Evolutionary conservation across 35 echinoderm and acorn worm genomes (phyloP), one percentile per base, ranked within the genome.

Genomic region (Amphiura filiformis): DNA sequence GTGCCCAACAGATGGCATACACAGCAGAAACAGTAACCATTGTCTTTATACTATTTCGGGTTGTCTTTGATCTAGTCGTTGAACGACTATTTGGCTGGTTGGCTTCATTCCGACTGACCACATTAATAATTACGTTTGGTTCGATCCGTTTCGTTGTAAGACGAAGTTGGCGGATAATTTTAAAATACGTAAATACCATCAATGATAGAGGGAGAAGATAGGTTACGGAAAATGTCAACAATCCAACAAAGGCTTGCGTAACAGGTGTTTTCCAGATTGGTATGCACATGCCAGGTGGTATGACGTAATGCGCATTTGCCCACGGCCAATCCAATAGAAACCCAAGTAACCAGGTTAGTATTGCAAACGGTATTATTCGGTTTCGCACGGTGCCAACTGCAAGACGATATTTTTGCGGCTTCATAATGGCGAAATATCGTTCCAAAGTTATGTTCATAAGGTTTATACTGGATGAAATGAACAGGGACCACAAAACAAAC

Each of bases 1-100:
- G 93, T 28, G 93, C 79, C 88, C 88, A 94, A 52, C 93, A 94
- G 34, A 94, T 83, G 13, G 88, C 93, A 52, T 91, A 94, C 0
- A 85, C 89, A 4, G 82, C 20, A 26, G 88, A 94, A 0, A 94
- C 93, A 0, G 80, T 65, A 1, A 86, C 4, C 83, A 94, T 86
- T 1, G 93, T 94, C 31, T 91, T 94, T 18, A 91, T 56, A 36
- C 91, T 88, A 41, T 90, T 94, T 12, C 70, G 49, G 31, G 79
- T 83, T 22, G 84, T 88, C n/a, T 76, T 76, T 15, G 31, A 37
- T 52, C 44, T 52, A 23, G 70, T 89, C n/a, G n/a, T n/a, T n/a
- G n/a, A n/a, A 52, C 44, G 44, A 52, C n/a, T 7, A 52, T 52
- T 52, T 52, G 44, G 44, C 20, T 52, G 44, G n/a, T n/a, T 52